Conservation (phyloP, 2,113 vertebrate genomes). For the Pongo pygmaeus region DNA sequence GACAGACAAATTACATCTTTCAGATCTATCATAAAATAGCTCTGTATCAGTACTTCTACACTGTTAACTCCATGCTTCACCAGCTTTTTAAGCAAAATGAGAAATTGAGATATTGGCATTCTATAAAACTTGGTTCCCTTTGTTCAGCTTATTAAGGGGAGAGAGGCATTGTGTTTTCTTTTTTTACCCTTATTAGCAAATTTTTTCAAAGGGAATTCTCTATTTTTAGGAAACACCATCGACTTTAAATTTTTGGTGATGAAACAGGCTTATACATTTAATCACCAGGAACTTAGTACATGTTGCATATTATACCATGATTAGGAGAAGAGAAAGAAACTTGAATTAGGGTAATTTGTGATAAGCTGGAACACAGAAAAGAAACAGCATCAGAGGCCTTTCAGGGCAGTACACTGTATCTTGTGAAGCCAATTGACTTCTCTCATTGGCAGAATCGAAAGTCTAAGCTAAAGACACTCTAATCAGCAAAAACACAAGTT, state of each 20-base stretch:
- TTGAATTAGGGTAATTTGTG: background rate
- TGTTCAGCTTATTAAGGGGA: background rate
- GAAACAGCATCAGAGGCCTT: background rate
- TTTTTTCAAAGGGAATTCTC: constrained; percentile 19
- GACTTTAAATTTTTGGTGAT: constrained; percentile 53
- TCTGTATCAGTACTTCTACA: constrained; percentile 65
- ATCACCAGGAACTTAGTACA: background rate
- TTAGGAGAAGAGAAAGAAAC: background rate
- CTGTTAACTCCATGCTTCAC: constrained; percentile 60
- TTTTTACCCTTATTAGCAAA: background rate
- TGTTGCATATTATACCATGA: background rate
- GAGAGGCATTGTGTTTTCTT: background rate
- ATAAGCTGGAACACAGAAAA: background rate
- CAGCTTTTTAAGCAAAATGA: constrained; percentile 67
- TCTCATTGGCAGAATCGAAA: background rate
- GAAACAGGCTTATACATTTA: background rate
- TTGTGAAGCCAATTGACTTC: background rate
- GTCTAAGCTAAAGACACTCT: background rate
- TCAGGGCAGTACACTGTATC: background rate
- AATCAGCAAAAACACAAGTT: background rate
- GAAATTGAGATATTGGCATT: constrained; percentile 34
- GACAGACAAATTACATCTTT: constrained; percentile 49
- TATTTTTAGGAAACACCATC: constrained; percentile 30
- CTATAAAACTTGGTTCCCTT: constrained; percentile 18
- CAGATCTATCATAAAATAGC: constrained; percentile 59